Evolutionary conservation across 2,113 vertebrate genomes (phyloP).

Genomic region (Rhipidura dahli): DNA sequence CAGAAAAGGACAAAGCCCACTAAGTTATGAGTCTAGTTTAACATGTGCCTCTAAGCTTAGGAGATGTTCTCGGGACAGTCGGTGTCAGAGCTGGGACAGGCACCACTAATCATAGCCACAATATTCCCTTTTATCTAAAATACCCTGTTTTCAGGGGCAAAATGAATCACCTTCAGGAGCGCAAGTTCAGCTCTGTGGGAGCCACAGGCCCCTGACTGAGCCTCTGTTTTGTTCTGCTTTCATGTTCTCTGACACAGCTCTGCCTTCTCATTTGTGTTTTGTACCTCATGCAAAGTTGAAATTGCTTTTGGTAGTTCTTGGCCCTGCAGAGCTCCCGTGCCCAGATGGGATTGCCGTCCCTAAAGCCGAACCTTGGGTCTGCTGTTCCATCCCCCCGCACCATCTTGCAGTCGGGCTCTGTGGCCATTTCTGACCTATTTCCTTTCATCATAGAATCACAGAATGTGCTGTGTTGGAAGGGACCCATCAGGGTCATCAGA

Average conservation of each 20-base stretch:
- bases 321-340: background rate
- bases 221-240: background rate
- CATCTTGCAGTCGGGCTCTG: background rate
- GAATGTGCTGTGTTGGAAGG: background rate
- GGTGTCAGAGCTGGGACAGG: background rate
- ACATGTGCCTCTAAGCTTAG: background rate
- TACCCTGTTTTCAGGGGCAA: background rate
- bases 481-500: background rate
- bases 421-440: background rate
- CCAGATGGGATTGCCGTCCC: background rate
- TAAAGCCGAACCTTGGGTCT: background rate
- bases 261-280: background rate
- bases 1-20: background rate
- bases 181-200: background rate
- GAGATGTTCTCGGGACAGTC: background rate
- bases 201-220: background rate
- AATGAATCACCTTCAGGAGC: background rate
- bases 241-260: accelerated
- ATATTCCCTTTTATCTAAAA: background rate
- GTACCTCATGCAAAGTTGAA: background rate
- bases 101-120: background rate
- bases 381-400: background rate
- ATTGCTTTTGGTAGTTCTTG: background rate
- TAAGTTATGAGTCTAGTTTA: background rate
- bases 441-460: background rate